phyloP scores from a whole-genome alignment of 2,888 invertebrate species.

The Orthonevra nobilis region DNA sequence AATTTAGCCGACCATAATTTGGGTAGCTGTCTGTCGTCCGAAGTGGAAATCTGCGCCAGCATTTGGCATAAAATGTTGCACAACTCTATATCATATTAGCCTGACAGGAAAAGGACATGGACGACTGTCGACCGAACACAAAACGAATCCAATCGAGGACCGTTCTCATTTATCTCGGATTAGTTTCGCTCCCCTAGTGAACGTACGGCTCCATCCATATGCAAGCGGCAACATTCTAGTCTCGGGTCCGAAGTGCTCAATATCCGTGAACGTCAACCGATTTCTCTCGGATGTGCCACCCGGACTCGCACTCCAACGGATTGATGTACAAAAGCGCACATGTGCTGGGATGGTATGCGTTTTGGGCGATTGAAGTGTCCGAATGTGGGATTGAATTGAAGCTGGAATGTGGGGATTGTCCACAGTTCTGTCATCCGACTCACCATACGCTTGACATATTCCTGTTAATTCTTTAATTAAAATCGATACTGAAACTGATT shows the following conservation, averaged over 20 bases:
- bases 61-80: conserved; percentile 58
- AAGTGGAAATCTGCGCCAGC: conserved; percentile 25
- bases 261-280: conserved; percentile 64
- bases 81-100: conserved; percentile 72
- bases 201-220: conserved; percentile 7
- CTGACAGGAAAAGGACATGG: conserved; percentile 69
- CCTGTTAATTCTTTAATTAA: conserved; percentile 72
- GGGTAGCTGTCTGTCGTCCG: conserved; percentile 27
- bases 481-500: conserved; percentile 72
- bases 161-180: conserved; percentile 72
- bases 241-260: conserved; percentile 52
- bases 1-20: conserved; percentile 72
- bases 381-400: too few relatives aligned
- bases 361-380: conserved; percentile 18
- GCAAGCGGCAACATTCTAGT: too few relatives aligned
- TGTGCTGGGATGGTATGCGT: too few relatives aligned
- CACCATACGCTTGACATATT: conserved; percentile 71
- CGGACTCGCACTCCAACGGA: too few relatives aligned
- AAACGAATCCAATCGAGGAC: conserved; percentile 64
- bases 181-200: conserved; percentile 62
- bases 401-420: conserved; percentile 53
- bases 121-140: conserved; percentile 26
- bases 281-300: conserved; percentile 22
- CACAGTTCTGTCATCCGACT: conserved; percentile 67
- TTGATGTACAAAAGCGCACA: too few relatives aligned